These are phyloP conservation scores for Tiliacea citrago DNA, from an alignment of 2,888 invertebrate species.

Conservation along the genomic window DNA sequence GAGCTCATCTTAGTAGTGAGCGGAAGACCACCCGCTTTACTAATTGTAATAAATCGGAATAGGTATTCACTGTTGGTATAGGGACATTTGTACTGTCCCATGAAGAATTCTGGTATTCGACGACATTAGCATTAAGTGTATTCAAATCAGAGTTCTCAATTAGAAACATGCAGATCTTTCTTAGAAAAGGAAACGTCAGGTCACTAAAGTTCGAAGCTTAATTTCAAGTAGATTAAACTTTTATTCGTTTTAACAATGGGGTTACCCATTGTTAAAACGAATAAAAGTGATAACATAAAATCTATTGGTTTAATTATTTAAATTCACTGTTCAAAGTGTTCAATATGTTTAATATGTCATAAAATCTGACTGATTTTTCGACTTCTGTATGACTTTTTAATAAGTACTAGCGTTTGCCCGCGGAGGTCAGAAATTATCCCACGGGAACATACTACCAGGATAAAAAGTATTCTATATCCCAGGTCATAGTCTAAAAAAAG, in stretches of 20 bases:
- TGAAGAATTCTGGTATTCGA: slow-evolving; percentile 6
- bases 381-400: not conserved
- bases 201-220: not conserved
- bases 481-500: too few relatives aligned
- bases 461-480: too few relatives aligned
- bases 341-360: not conserved
- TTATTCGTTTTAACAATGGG: too few relatives aligned
- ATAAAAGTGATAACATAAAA: not conserved
- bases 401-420: not conserved
- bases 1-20: not conserved
- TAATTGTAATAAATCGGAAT: not conserved
- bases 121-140: not conserved
- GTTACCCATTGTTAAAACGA: not conserved
- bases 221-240: too few relatives aligned
- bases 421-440: too few relatives aligned
- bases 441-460: too few relatives aligned
- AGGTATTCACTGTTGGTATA: too few relatives aligned
- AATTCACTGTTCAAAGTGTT: not conserved
- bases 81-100: not conserved
- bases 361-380: not conserved
- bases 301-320: not conserved
- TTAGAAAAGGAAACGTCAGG: not conserved
- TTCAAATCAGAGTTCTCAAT: not conserved
- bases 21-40: not conserved
- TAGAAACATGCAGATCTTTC: not conserved